Percentiles rank a stretch among this genome's conserved stretches.
These are phyloP conservation scores for Mythimna impura DNA, from an alignment of 2,888 invertebrate genomes.

Conservation along the genomic window DNA sequence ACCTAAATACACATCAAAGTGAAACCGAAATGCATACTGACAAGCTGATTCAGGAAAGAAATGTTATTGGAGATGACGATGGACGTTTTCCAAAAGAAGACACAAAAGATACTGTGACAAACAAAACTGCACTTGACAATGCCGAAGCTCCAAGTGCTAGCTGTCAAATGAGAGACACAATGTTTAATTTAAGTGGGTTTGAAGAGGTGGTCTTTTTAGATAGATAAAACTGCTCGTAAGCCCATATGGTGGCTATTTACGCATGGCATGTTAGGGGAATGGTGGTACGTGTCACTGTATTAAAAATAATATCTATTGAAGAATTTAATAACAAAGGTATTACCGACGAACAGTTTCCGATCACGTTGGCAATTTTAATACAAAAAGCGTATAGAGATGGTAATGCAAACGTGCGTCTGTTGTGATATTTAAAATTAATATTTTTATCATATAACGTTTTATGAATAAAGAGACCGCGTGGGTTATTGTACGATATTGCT, in stretches of 20 bases:
- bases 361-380: conserved; percentile 69
- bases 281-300: conserved; percentile 70
- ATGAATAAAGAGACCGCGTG: conserved; percentile 5
- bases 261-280: conserved; percentile 65
- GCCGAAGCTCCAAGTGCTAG: conserved; percentile 31
- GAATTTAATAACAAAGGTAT: conserved; percentile 71
- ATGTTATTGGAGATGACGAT: conserved; percentile 60
- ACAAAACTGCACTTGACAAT: conserved; percentile 49
- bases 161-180: conserved; percentile 35
- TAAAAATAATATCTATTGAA: conserved; percentile 67
- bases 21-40: conserved; percentile 69
- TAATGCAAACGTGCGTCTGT: conserved; percentile 62
- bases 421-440: conserved; percentile 36
- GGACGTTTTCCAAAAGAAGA: conserved; percentile 54
- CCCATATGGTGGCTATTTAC: conserved; percentile 62
- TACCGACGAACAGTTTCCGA: conserved; percentile 64
- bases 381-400: conserved; percentile 53
- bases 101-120: conserved; percentile 48
- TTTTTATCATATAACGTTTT: conserved; percentile 4
- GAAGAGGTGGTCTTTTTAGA: conserved; percentile 20
- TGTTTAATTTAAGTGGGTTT: conserved; percentile 36
- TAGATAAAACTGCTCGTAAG: conserved; percentile 49
- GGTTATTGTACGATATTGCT: neutral
- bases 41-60: conserved; percentile 64
- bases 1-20: conserved; percentile 76